A percentile compares a stretch with the other conserved stretches of the same genome.
phyloP scores from a whole-genome alignment of 2,888 invertebrate genomes.

The Muscina levida region DNA sequence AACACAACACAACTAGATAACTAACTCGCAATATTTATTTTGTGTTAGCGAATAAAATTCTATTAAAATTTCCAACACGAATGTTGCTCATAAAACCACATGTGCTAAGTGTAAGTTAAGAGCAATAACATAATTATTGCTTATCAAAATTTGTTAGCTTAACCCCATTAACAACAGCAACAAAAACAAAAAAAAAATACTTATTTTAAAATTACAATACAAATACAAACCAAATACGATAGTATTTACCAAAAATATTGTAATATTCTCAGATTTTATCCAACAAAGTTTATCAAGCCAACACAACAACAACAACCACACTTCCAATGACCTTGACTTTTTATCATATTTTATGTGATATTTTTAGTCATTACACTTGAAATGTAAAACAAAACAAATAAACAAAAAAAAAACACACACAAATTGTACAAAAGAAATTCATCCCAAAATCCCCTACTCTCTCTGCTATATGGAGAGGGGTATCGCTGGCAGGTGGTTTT shows the following conservation, averaged over 20 bases:
- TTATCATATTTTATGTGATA: too few relatives aligned
- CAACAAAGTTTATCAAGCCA: too few relatives aligned
- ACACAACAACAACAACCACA: too few relatives aligned
- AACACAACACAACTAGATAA: too few relatives aligned
- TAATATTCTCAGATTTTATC: too few relatives aligned
- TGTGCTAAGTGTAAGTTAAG: neutral
- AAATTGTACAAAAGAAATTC: neutral
- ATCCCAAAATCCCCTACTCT: too few relatives aligned
- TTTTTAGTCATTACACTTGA: conserved; percentile 49
- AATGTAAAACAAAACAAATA: conserved; percentile 36
- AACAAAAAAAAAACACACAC: neutral
- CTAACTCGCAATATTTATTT: too few relatives aligned
- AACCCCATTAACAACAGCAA: neutral
- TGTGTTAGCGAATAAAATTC: neutral
- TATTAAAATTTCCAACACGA: neutral
- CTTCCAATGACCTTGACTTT: conserved; percentile 60
- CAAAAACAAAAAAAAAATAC: neutral
- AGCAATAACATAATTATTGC: neutral
- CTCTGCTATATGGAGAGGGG: neutral
- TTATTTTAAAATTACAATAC: neutral
- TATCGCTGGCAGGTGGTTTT: neutral
- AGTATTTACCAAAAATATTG: too few relatives aligned
- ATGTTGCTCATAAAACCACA: neutral
- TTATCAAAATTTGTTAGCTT: conserved; percentile 8
- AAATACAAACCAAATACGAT: too few relatives aligned